phyloP scores from a whole-genome alignment of 2,797 vertebrate genomes.

The Hippopotamyrus pictus region DNA sequence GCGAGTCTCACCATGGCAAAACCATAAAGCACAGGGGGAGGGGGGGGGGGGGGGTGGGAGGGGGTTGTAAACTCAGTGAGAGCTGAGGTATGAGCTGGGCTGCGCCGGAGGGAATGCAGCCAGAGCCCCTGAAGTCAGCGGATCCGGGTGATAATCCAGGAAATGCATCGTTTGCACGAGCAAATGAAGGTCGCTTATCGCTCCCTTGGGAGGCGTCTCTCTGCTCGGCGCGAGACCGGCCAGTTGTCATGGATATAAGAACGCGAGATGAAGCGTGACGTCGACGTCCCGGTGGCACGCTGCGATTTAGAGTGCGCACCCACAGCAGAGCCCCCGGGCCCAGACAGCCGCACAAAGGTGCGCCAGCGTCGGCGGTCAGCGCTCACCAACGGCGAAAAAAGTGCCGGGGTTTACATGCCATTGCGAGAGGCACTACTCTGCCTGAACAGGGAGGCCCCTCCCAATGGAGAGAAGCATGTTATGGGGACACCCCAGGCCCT shows the following conservation, averaged over 20 bases:
- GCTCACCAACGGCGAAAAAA: neutral
- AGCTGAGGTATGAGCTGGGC: neutral
- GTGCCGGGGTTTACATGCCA: neutral
- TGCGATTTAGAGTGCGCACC: neutral
- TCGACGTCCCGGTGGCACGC: neutral
- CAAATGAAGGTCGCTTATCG: neutral
- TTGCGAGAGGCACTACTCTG: neutral
- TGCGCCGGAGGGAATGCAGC: neutral
- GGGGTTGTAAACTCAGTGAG: neutral
- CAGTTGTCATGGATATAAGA: neutral
- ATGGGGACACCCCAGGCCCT: neutral
- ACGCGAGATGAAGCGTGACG: neutral
- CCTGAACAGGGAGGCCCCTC: neutral
- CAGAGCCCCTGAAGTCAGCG: neutral
- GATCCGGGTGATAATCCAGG: slow-evolving; percentile 16
- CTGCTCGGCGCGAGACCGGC: neutral
- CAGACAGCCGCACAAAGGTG: neutral
- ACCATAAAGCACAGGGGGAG: neutral
- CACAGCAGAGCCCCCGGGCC: neutral
- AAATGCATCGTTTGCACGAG: neutral
- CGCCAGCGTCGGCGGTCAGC: neutral
- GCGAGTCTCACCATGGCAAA: neutral
- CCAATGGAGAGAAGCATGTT: neutral
- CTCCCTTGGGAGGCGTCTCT: neutral
- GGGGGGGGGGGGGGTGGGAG: no score